Percentiles rank a stretch among this genome's conserved stretches.
Conservation (phyloP, 2,888 invertebrate species). For the Biston betularia region DNA sequence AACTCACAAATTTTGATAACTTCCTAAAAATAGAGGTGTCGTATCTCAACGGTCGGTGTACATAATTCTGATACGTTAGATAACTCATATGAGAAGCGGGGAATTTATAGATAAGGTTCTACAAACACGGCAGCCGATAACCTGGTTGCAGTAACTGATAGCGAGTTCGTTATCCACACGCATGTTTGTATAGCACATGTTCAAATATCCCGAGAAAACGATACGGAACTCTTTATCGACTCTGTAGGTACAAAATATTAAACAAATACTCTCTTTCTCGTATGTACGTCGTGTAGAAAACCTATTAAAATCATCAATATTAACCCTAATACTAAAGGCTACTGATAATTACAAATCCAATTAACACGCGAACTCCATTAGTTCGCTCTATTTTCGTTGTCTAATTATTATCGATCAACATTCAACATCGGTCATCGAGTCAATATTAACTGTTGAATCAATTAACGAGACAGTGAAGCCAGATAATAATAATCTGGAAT, state of each 20-base stretch:
- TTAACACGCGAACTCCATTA: constrained; percentile 26
- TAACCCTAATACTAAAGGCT: not conserved
- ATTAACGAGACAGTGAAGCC: constrained; percentile 6
- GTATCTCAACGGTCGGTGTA: constrained; percentile 68
- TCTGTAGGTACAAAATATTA: constrained; percentile 16
- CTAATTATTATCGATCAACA: constrained; percentile 24
- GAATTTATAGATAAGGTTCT: constrained; percentile 74
- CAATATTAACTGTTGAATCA: constrained; percentile 12
- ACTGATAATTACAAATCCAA: constrained; percentile 26
- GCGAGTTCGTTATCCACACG: constrained; percentile 58
- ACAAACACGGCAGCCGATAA: constrained; percentile 81
- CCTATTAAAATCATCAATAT: constrained; percentile 6
- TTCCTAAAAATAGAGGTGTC: constrained; percentile 67
- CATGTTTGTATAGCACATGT: constrained; percentile 50
- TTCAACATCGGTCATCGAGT: constrained; percentile 6
- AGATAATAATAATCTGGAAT: constrained; percentile 11
- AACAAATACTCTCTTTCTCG: not conserved
- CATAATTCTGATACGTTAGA: constrained; percentile 62
- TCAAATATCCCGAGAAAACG: constrained; percentile 35
- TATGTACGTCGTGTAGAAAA: constrained; percentile 9
- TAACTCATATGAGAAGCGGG: constrained; percentile 65
- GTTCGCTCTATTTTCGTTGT: constrained; percentile 27
- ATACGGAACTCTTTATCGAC: constrained; percentile 38
- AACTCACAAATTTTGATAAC: constrained; percentile 56
- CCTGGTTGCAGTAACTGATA: constrained; percentile 78